Percentiles rank a stretch among this genome's conserved stretches.
phyloP scores from a whole-genome alignment of 92 coral and sea anemone genomes.

The Micromussa lordhowensis region DNA sequence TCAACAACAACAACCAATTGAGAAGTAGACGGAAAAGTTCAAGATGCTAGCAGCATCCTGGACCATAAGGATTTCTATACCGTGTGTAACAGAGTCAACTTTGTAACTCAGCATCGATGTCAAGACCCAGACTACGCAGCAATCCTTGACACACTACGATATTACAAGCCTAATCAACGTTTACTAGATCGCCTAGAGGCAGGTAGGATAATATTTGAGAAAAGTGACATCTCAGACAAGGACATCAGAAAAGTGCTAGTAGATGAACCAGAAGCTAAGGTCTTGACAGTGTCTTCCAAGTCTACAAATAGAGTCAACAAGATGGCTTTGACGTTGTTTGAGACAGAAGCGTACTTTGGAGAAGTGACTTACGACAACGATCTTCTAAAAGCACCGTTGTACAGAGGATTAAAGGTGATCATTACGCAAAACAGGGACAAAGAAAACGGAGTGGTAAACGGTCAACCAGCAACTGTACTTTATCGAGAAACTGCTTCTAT shows the following conservation, averaged over 20 bases:
- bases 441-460: too few species aligned
- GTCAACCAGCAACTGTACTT: too few species aligned
- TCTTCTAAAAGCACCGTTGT: not conserved
- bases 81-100: not conserved
- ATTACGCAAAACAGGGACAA: too few species aligned
- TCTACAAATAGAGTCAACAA: too few species aligned
- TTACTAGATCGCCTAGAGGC: not conserved
- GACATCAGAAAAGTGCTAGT: too few species aligned
- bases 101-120: slow-evolving; percentile 31
- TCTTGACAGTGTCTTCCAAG: not conserved
- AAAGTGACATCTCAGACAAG: too few species aligned
- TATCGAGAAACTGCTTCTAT: too few species aligned
- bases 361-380: not conserved
- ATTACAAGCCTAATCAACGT: slow-evolving; percentile 9
- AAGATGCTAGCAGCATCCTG: not conserved
- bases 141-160: not conserved
- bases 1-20: slow-evolving; percentile 53
- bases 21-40: not conserved
- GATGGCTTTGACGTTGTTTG: not conserved
- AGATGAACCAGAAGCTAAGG: too few species aligned
- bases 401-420: slow-evolving; percentile 14
- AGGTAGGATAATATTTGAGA: not conserved
- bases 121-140: slow-evolving; percentile 7
- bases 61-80: not conserved
- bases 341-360: not conserved